Conservation (phyloP, 2,113 vertebrate species). For the Siniperca knerii region DNA sequence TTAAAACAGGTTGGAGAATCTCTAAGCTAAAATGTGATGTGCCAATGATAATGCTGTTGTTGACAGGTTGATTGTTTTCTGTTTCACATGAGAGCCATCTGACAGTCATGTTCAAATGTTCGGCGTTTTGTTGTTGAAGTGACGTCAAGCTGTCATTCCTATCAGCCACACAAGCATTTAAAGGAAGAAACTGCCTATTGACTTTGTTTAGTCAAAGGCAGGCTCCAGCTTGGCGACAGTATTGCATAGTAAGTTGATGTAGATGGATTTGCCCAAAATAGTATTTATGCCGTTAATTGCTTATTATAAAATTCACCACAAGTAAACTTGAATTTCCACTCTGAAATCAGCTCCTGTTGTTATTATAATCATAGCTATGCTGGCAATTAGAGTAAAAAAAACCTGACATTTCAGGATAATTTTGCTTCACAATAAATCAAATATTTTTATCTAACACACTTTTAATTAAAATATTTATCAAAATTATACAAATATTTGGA, state of each 20-base stretch:
- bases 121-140: background rate
- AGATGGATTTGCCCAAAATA: background rate
- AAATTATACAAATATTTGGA: background rate
- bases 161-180: background rate
- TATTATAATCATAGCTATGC: background rate
- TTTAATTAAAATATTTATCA: background rate
- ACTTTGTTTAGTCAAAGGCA: background rate
- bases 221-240: background rate
- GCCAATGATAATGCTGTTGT: background rate
- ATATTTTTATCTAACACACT: background rate
- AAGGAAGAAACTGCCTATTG: background rate
- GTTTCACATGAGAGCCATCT: background rate
- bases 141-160: slow-evolving; percentile 1
- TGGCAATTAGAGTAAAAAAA: background rate
- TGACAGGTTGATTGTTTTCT: background rate
- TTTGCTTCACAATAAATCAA: background rate
- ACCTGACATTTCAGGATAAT: background rate
- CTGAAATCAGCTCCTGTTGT: background rate
- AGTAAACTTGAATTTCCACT: background rate
- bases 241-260: background rate
- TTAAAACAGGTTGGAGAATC: background rate
- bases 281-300: background rate
- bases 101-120: background rate
- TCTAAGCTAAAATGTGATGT: background rate
- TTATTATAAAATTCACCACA: background rate